Evolutionary conservation across 2,888 invertebrate species (phyloP).

Genomic region (Erpobdella octoculata): DNA sequence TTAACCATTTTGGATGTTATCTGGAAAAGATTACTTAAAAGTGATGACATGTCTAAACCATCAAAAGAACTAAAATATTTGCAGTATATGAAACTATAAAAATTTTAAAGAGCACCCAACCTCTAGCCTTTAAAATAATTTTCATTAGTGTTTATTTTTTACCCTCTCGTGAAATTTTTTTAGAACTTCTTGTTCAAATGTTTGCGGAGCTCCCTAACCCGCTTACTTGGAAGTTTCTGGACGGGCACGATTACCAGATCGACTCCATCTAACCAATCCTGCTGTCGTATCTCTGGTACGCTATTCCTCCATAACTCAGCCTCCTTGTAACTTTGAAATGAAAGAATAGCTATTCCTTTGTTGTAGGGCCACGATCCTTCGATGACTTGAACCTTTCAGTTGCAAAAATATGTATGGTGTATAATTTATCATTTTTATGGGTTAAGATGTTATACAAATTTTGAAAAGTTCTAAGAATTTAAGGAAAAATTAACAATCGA

Average conservation of each 20-base stretch:
- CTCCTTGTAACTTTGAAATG: constrained; percentile 26
- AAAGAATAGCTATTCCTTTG: constrained; percentile 32
- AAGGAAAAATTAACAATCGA: neutral
- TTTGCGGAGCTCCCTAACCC: too few relatives aligned
- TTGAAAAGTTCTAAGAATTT: neutral
- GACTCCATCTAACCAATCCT: constrained; percentile 33
- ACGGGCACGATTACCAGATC: constrained; percentile 30
- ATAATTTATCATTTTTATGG: neutral
- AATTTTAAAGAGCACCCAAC: too few relatives aligned
- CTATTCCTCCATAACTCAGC: constrained; percentile 31
- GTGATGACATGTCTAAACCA: too few relatives aligned
- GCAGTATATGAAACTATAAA: too few relatives aligned
- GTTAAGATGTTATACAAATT: neutral
- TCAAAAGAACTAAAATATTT: too few relatives aligned
- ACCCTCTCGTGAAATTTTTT: too few relatives aligned
- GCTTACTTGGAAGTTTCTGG: constrained; percentile 22
- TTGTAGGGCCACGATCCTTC: constrained; percentile 31
- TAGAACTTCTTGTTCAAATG: too few relatives aligned
- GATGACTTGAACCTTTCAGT: neutral
- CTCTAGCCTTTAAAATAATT: too few relatives aligned
- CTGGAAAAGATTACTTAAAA: too few relatives aligned
- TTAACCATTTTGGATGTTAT: too few relatives aligned
- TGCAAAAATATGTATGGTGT: neutral
- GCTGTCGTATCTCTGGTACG: constrained; percentile 34
- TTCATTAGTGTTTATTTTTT: too few relatives aligned